Base-by-base conservation (phyloP, 2,797 vertebrate species). In the Rhinogobio ventralis region DNA sequence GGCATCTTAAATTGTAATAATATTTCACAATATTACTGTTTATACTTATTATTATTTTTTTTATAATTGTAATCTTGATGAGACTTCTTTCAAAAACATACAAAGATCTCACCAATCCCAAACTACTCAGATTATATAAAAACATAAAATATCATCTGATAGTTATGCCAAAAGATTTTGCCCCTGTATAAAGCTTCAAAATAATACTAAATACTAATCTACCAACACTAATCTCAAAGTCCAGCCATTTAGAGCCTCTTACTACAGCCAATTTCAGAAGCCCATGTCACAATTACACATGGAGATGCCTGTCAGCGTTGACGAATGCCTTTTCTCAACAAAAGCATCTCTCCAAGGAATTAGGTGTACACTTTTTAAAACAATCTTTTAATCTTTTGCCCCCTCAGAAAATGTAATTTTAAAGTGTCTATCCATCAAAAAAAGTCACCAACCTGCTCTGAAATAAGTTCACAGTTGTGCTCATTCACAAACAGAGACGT, bases 281-380 rank as follows among this genome's bases (percentile, higher is more conserved):
- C 36, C 67, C 74, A 15, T 83, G 74, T 82, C 74, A 87, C 76
- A 87, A 83, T 89, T 89, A 87, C 62, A 83, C 86, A 78, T 88
- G 84, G 68, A 87, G 79, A 88, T 84, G 72, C 82, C 76, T 68
- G 85, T 73, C 55, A 74, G 36, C 6, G 20, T 57, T 78, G 84
- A 89, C 78, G 9, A 83, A 87, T 82, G 82, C 71, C 82, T 87
- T 83, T 83, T 46, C n/a, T 64, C 49, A 53, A 83, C 49, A 49
- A 42, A 68, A 39, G 55, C 46, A 69, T 84, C 33, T 78, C 82
- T 68, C 45, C 7, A 10, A 45, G 30, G 69, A 62, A 85, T 73
- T 79, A 53, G 66, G 42, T 69, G 30, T 73, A 72, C 66, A 71
- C 76, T 60, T 67, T 84, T 28, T 49, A 36, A 79, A 85, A 79